These are phyloP conservation scores for Zoanthus sociatus DNA, from an alignment of 92 coral and sea anemone species.

Conservation along the genomic window DNA sequence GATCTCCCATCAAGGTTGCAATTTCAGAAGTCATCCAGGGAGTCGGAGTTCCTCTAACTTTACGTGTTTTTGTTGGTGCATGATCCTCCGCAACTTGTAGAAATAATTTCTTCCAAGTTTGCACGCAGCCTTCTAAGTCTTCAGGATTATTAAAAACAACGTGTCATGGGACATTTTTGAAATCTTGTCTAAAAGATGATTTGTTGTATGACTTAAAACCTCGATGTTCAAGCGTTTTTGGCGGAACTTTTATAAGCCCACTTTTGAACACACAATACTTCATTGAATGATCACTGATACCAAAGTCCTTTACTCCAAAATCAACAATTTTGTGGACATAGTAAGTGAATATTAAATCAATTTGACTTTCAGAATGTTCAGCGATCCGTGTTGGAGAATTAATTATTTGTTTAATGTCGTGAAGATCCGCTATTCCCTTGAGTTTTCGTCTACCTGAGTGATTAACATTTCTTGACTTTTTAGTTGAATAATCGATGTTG, in stretches of 20 bases:
- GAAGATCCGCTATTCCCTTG: constrained; percentile 58
- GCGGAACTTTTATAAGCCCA: constrained; percentile 41
- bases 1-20: constrained; percentile 49
- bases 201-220: constrained; percentile 43
- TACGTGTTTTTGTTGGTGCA: constrained; percentile 53
- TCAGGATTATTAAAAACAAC: constrained; percentile 40
- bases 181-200: constrained; percentile 43
- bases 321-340: constrained; percentile 40
- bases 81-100: constrained; percentile 37
- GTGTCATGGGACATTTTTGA: constrained; percentile 45
- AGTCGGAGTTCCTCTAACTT: constrained; percentile 52
- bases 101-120: constrained; percentile 38
- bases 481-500: constrained; percentile 38
- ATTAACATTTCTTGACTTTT: constrained; percentile 39
- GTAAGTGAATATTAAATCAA: constrained; percentile 38
- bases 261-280: constrained; percentile 43
- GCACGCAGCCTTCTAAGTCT: constrained; percentile 32
- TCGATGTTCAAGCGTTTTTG: constrained; percentile 39
- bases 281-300: constrained; percentile 42
- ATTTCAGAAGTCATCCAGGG: constrained; percentile 54
- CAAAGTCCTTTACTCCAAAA: constrained; percentile 46
- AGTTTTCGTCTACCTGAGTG: constrained; percentile 48
- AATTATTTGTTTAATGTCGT: constrained; percentile 52
- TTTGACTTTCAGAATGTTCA: constrained; percentile 29
- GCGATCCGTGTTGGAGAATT: constrained; percentile 17